A percentile compares a stretch with the other conserved stretches of the same genome.
Conservation (phyloP, 2,888 invertebrate species). For the Prionchulus punctatus region DNA sequence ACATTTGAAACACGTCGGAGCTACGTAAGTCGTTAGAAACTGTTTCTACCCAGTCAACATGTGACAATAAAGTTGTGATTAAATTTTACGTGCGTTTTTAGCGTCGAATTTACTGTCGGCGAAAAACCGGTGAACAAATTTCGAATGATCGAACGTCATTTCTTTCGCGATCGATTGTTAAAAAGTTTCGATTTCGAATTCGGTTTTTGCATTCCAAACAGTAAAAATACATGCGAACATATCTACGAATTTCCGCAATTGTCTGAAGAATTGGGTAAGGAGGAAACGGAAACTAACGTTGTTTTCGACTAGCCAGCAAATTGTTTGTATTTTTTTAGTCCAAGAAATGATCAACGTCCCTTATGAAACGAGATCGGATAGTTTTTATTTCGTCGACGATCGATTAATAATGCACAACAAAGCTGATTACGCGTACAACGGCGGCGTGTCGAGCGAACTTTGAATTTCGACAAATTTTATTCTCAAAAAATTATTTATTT, state of each 20-base stretch:
- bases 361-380: conserved; percentile 91
- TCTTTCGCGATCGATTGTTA: conserved; percentile 72
- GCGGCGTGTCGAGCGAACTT: conserved; percentile 30
- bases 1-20: conserved; percentile 84
- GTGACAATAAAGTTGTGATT: too few relatives aligned
- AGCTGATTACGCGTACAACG: conserved; percentile 93
- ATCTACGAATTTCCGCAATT: conserved; percentile 93
- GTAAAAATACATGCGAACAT: conserved; percentile 92
- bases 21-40: conserved; percentile 56
- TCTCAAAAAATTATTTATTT: too few relatives aligned
- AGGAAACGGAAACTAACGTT: neutral
- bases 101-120: conserved; percentile 91
- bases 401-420: conserved; percentile 96
- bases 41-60: neutral
- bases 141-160: conserved; percentile 94
- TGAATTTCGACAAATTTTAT: too few relatives aligned
- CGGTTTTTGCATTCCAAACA: conserved; percentile 95
- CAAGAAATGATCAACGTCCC: conserved; percentile 89
- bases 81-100: conserved; percentile 34
- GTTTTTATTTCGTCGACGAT: conserved; percentile 96
- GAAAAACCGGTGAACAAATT: conserved; percentile 75
- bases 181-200: conserved; percentile 99
- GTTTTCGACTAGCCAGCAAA: neutral
- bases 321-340: conserved; percentile 47
- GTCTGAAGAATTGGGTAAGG: conserved; percentile 64